Percentiles rank a stretch among this genome's conserved stretches.
Evolutionary conservation across 2,888 invertebrate genomes (phyloP).

Genomic region (Orthosia gothica): DNA sequence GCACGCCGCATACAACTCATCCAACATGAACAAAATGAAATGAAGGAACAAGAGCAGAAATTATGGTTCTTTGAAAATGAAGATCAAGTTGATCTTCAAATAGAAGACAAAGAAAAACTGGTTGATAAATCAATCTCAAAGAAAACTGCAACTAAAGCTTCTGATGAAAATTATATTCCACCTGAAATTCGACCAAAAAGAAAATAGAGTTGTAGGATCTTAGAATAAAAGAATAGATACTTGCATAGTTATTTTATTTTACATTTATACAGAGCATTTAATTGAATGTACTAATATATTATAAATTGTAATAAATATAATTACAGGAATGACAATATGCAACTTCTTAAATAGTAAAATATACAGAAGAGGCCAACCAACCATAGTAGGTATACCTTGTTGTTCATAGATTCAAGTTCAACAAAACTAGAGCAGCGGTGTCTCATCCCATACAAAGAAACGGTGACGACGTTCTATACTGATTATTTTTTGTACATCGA

Average conservation of each 20-base stretch:
- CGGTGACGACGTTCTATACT: too few relatives aligned
- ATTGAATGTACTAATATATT: conserved; percentile 4
- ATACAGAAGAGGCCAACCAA: not conserved
- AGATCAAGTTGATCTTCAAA: conserved; percentile 94
- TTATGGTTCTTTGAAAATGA: conserved; percentile 96
- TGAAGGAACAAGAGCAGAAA: conserved; percentile 92
- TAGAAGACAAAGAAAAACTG: conserved; percentile 91
- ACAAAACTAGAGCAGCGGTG: too few relatives aligned
- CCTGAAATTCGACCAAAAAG: conserved; percentile 92
- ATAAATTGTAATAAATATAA: conserved; percentile 18
- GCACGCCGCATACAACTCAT: conserved; percentile 87
- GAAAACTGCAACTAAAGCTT: conserved; percentile 86
- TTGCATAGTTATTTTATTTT: conserved; percentile 35
- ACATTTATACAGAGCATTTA: conserved; percentile 12
- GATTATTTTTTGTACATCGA: too few relatives aligned
- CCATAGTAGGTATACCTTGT: not conserved
- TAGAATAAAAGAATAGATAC: conserved; percentile 43
- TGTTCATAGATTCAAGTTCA: not conserved
- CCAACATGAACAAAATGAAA: conserved; percentile 89
- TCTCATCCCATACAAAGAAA: too few relatives aligned
- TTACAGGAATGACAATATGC: conserved; percentile 17
- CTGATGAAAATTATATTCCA: conserved; percentile 93
- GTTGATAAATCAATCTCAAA: conserved; percentile 78
- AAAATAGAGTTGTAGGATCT: conserved; percentile 70
- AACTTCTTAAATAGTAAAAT: not conserved